Evolutionary conservation across 2,113 vertebrate species (phyloP).

Genomic region (Fregata magnificens): DNA sequence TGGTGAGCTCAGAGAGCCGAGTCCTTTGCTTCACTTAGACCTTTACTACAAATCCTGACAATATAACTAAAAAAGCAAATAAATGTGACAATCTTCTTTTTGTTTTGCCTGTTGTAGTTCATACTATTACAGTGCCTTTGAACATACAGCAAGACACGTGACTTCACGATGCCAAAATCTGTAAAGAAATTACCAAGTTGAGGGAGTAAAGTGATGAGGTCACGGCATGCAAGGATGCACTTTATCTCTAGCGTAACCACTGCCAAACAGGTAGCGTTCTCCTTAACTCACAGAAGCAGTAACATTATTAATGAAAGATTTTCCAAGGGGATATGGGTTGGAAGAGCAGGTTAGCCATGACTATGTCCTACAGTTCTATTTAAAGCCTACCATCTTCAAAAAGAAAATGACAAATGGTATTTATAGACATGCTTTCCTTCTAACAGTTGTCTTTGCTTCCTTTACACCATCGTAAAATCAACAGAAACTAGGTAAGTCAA

Average conservation of each 20-base stretch:
- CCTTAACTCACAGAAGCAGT: neutral
- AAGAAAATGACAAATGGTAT: neutral
- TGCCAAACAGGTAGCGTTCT: neutral
- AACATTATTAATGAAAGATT: neutral
- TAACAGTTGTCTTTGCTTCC: neutral
- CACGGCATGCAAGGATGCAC: accelerated
- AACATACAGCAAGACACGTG: neutral
- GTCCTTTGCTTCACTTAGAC: neutral
- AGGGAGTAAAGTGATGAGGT: neutral
- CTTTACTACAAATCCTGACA: neutral
- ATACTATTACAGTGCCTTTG: neutral
- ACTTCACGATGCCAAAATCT: neutral
- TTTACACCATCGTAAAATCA: neutral
- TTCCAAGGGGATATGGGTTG: neutral
- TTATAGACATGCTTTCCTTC: neutral
- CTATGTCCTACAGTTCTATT: neutral
- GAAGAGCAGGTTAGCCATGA: neutral
- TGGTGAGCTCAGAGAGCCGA: neutral
- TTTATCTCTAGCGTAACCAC: neutral
- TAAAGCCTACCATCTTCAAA: neutral
- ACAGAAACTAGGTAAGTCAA: neutral
- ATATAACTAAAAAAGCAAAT: neutral
- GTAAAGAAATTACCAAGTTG: neutral
- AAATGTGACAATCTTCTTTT: neutral
- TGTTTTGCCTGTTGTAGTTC: neutral